Evolutionary conservation across 2,888 invertebrate genomes (phyloP), one percentile per base, ranked within the genome.

Genomic region (Cryptocephalus primarius): DNA sequence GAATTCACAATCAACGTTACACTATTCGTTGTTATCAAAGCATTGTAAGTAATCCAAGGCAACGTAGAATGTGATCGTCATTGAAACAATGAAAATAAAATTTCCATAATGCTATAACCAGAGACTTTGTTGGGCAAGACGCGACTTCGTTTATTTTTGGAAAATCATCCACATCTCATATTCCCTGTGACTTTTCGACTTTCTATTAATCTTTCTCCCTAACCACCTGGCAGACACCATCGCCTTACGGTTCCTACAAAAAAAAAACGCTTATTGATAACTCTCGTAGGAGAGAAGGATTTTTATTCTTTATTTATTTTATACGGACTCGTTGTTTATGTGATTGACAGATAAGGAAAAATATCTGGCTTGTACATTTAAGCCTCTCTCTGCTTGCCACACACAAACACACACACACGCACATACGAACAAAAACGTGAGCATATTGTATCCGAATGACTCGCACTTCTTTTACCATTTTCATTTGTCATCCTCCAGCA

Each of bases 401-500:
- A 51, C 51, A 55, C 51, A 49, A 49, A 46, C 47, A 47, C 49
- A 48, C 49, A 48, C 49, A 53, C 43, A 51, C 12, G 32, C 42
- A 22, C 31, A 31, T 13, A 9, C 31, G 22, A 42, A 4, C 42
- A 42, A 13, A 32, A 32, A 13, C 42, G 42, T 53, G 44, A 53
- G 52, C 51, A 54, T 50, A 55, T 55, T 54, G 64, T 66, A 59
- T 61, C 60, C 51, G 58, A 57, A 59, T 67, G 67, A 67, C 66
- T 66, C 53, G 66, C 66, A 63, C 56, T 64, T 65, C 60, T 65
- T 22, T 22, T 54, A 58, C 58, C 11, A 56, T 63, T 66, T 66
- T 63, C 67, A 68, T 69, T 69, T 69, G 68, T 69, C 68, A 69
- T 69, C 62, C 60, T 56, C 55, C 46, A 31, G 12, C 53, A 58